Evolutionary conservation across 2,888 invertebrate genomes (phyloP), one percentile per base, ranked within the genome.

Genomic region (Drosophila eohydei): DNA sequence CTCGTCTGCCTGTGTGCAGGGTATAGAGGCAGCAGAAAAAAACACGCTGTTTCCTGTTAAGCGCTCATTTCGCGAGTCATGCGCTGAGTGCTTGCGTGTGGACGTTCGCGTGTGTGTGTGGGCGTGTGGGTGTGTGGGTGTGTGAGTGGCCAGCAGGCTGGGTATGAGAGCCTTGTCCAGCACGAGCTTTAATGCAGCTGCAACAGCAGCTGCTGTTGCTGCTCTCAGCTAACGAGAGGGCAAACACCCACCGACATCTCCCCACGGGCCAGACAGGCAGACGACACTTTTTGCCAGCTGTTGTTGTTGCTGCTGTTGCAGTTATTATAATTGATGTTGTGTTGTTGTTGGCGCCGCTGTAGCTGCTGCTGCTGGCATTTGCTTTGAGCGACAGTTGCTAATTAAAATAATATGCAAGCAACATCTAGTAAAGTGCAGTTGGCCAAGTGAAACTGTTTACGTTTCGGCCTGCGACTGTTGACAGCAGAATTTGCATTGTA

Each of bases 351-450:
- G 2, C n/a, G 44, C 40, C 38, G 64, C n/a, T 30, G 12, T 16
- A 14, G 54, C 14, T 52, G 51, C 36, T 60, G 28, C 46, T 59
- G 41, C 16, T 26, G 40, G 16, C 21, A 51, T 50, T 65, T 57
- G 55, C 58, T 58, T 77, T 70, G 63, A 71, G 67, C 66, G 66
- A 72, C 80, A 69, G 77, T 61, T 59, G 68, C 77, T 84, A 82
- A 81, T 84, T 82, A 80, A 81, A 84, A 84, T 71, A 79, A 82
- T 72, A 80, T 71, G 80, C 70, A 71, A 52, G 63, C 61, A 67
- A 46, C 81, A 58, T 68, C 61, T 32, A 65, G 63, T 64, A 63
- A 71, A 81, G 76, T 77, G 77, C 73, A 64, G 66, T 44, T 72
- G 57, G 40, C 32, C 46, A 59, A 55, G 50, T 36, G 43, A 64